Evolutionary conservation across 2,797 vertebrate genomes (phyloP), one percentile per base, ranked within the genome.

Genomic region (Leptoclinus maculatus): DNA sequence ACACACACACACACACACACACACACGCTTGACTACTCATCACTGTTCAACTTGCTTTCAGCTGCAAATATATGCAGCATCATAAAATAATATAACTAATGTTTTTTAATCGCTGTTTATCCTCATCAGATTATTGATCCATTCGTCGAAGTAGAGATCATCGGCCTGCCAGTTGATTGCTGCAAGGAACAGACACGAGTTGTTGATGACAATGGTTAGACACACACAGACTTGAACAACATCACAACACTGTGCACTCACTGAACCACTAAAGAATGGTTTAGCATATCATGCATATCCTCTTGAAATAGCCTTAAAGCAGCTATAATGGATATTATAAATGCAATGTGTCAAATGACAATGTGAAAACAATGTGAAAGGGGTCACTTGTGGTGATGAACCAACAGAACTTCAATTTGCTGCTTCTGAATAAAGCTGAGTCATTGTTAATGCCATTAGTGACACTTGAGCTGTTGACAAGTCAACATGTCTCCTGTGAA

Each of bases 141-240:
- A 4, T 99, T 98, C 77, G 98, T 99, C 25, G 98, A 99, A 91
- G 97, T 99, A 89, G 98, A 99, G 94, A 97, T 99, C 84, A 98
- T 99, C 72, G 98, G 98, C n/a, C 93, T 99, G 73, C 97, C 98
- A 21, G 95, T 96, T 13, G 98, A 99, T 85, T 99, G 98, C 91
- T 98, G 96, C 93, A 99, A 98, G 93, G 98, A 99, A 83, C 98
- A 99, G 89, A 99, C 98, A 11, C 95, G 97, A 19, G 98, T 99
- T 74, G 97, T 99, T 69, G 98, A 99, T 7, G 98, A 99, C 90
- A 99, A 99, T 47, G 98, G 98, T 99, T 89, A 95, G 88, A 76
- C 53, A 59, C n/a, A 34, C 65, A 82, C 36, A 54, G 12, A 74
- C 25, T 54, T 70, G 4, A 21, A 53, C 29, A 51, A 72, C 25